A percentile compares a stretch with the other conserved stretches of the same genome.
phyloP scores from a whole-genome alignment of 1,140 invertebrate genomes.

The Drosophila bocki region DNA sequence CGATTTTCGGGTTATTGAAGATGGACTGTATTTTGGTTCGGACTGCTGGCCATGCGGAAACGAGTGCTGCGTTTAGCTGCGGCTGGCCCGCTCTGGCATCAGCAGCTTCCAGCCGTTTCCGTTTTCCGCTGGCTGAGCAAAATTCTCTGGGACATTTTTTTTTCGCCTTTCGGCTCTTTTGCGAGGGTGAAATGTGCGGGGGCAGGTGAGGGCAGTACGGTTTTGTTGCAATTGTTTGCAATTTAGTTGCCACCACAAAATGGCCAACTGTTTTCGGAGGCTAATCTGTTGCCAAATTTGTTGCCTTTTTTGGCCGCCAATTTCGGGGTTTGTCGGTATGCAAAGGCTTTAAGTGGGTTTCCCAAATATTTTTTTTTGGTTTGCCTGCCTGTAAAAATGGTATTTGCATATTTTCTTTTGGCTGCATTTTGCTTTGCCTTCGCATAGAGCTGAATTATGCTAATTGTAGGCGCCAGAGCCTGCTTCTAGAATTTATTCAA shows the following conservation, averaged over 20 bases:
- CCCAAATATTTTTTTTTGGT: not conserved
- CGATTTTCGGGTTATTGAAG: constrained; percentile 2
- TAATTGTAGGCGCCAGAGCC: constrained; percentile 52
- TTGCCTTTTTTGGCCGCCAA: constrained; percentile 50
- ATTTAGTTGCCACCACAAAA: constrained; percentile 71
- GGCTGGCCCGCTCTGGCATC: constrained; percentile 36
- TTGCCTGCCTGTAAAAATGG: constrained; percentile 13
- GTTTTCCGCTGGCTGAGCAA: constrained; percentile 49
- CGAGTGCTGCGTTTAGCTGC: constrained; percentile 44
- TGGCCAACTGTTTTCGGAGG: constrained; percentile 63
- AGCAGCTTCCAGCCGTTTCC: constrained; percentile 68
- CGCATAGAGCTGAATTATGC: constrained; percentile 53
- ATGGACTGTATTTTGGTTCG: constrained; percentile 42
- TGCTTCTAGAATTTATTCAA: constrained; percentile 39
- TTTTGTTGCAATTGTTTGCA: constrained; percentile 72
- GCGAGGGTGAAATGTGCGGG: constrained; percentile 16
- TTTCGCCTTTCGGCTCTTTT: not conserved
- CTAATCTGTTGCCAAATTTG: constrained; percentile 78
- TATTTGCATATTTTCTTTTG: constrained; percentile 40
- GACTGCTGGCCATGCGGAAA: constrained; percentile 66
- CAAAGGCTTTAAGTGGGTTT: constrained; percentile 38
- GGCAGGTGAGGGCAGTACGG: constrained; percentile 12
- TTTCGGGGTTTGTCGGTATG: constrained; percentile 36
- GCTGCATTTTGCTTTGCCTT: constrained; percentile 32
- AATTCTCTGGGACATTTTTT: constrained; percentile 40